Conservation (phyloP, 2,113 vertebrate genomes). For the Lamprologus tigripictilis region DNA sequence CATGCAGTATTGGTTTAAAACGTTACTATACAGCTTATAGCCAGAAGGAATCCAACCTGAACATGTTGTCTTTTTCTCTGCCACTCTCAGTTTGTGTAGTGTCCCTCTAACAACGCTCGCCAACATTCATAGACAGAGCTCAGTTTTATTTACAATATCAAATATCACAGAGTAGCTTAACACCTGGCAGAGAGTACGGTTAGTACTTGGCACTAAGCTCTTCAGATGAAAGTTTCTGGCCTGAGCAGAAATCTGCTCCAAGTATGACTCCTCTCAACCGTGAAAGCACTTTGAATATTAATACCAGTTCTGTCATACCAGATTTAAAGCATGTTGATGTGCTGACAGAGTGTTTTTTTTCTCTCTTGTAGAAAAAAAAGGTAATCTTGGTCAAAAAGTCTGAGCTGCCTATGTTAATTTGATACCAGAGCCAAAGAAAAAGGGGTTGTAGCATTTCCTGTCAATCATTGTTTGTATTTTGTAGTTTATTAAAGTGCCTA, state of each 20-base stretch:
- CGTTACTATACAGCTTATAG: neutral
- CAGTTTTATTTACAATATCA: neutral
- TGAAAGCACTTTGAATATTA: neutral
- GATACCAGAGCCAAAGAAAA: neutral
- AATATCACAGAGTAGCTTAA: neutral
- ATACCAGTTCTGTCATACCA: neutral
- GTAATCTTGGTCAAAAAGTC: neutral
- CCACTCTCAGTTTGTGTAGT: neutral
- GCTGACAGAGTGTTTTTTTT: fast-evolving
- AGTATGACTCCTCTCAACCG: neutral
- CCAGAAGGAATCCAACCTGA: neutral
- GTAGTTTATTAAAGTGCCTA: fast-evolving
- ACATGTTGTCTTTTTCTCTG: neutral
- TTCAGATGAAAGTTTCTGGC: neutral
- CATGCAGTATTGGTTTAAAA: neutral
- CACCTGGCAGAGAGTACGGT: neutral
- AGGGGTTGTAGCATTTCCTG: neutral
- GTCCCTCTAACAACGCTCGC: neutral
- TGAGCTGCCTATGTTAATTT: neutral
- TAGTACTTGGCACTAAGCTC: neutral
- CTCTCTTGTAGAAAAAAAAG: neutral
- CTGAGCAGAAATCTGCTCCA: neutral
- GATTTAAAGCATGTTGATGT: neutral
- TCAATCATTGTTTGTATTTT: neutral
- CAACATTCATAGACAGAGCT: neutral